A percentile compares a stretch with the other conserved stretches of the same genome.
These are phyloP conservation scores for Coregonus clupeaformis DNA, from an alignment of 2,113 vertebrate genomes.

Conservation along the genomic window DNA sequence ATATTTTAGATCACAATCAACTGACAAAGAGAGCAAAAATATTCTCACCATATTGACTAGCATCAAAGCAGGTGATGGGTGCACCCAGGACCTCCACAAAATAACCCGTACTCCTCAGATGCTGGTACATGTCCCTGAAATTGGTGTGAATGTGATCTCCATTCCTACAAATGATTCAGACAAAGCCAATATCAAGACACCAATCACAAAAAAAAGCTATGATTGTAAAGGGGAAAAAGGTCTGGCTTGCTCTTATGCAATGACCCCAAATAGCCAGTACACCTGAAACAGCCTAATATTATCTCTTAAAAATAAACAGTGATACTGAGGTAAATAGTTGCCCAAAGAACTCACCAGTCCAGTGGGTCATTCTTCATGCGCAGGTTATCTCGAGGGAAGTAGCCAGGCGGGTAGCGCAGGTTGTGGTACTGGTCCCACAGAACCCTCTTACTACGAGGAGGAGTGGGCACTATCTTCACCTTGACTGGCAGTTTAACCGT, in stretches of 20 bases:
- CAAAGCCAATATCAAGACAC: neutral
- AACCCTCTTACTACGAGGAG: slow-evolving; percentile 91
- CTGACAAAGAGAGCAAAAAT: neutral
- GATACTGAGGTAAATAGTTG: too few relatives aligned
- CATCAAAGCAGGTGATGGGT: slow-evolving; percentile 96
- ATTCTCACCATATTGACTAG: slow-evolving; percentile 91
- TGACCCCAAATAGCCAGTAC: too few relatives aligned
- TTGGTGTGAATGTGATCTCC: slow-evolving; percentile 98
- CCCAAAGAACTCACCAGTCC: slow-evolving; percentile 81
- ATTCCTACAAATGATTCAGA: slow-evolving; percentile 77
- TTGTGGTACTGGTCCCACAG: slow-evolving; percentile 99
- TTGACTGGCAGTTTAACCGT: slow-evolving; percentile 94
- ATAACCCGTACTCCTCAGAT: slow-evolving; percentile 97
- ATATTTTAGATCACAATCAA: too few relatives aligned
- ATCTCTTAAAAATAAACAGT: too few relatives aligned
- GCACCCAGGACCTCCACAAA: slow-evolving; percentile 96
- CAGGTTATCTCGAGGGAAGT: slow-evolving; percentile 96
- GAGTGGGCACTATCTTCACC: slow-evolving; percentile 95
- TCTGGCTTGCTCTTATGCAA: neutral
- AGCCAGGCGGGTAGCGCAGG: slow-evolving; percentile 94
- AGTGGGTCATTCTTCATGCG: slow-evolving; percentile 98
- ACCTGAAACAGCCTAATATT: too few relatives aligned
- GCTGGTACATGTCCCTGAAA: slow-evolving; percentile 99
- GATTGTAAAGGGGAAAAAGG: slow-evolving; percentile 1
- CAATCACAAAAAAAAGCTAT: neutral